Conservation (phyloP, 2,113 vertebrate genomes). For the Malaclemys terrapin region DNA sequence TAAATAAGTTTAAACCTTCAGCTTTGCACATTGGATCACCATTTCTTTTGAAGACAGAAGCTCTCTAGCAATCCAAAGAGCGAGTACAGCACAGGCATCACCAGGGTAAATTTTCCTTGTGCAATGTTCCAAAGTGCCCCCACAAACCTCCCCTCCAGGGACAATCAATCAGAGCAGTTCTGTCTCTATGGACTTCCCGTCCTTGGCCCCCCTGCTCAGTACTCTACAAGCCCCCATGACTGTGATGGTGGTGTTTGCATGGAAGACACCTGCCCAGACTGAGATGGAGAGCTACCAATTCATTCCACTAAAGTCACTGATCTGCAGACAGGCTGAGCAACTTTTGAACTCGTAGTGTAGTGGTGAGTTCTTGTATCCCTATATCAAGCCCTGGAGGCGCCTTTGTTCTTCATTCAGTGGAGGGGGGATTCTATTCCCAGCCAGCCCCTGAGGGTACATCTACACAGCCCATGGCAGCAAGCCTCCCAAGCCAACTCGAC, state of each 20-base stretch:
- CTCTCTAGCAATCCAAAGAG: background rate
- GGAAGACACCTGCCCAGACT: background rate
- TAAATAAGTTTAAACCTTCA: background rate
- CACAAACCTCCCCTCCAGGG: rapidly evolving
- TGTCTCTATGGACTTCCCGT: background rate
- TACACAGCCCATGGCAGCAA: background rate
- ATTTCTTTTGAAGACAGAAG: background rate
- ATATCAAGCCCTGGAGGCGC: background rate
- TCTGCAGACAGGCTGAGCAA: background rate
- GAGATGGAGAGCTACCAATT: background rate
- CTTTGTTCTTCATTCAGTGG: background rate
- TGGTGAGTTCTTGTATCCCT: rapidly evolving
- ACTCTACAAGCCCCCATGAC: rapidly evolving
- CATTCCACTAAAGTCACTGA: background rate
- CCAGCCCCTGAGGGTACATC: background rate
- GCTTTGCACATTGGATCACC: rapidly evolving
- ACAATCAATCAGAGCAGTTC: background rate
- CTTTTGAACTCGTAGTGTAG: background rate
- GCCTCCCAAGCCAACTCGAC: background rate
- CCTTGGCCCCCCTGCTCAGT: background rate
- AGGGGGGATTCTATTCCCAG: background rate
- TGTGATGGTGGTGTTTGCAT: background rate
- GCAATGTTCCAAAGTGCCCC: background rate
- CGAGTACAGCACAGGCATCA: rapidly evolving
- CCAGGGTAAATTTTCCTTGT: background rate